Evolutionary conservation across 2,797 vertebrate genomes (phyloP).

Genomic region (Leuciscus waleckii): DNA sequence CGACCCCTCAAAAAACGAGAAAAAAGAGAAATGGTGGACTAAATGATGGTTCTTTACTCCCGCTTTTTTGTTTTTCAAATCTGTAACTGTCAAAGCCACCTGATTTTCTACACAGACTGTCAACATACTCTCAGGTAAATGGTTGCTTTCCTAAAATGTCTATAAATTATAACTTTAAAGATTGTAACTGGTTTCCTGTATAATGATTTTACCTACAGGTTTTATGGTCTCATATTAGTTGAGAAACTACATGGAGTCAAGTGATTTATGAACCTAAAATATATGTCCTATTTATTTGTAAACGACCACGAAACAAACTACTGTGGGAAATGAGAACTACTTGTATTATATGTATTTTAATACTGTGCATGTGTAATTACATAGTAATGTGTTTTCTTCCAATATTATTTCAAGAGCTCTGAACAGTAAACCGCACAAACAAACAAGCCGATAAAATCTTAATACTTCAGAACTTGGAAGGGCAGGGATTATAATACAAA

Average conservation of each 20-base stretch:
- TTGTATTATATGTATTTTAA: neutral
- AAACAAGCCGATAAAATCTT: neutral
- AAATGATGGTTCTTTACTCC: too few species aligned
- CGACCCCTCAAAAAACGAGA: too few species aligned
- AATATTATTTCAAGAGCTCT: neutral
- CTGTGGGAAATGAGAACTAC: neutral
- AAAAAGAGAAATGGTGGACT: too few species aligned
- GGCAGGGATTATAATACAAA: neutral
- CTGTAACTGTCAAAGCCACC: too few species aligned
- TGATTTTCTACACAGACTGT: too few species aligned
- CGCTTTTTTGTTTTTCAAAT: too few species aligned
- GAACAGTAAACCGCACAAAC: neutral
- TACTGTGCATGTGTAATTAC: neutral
- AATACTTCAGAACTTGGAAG: neutral
- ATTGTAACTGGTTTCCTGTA: too few species aligned
- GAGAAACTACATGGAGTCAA: neutral
- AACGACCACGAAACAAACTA: neutral
- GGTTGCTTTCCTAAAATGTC: too few species aligned
- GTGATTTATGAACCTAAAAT: neutral
- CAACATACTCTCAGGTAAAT: too few species aligned
- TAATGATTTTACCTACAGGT: too few species aligned
- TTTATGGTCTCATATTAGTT: too few species aligned
- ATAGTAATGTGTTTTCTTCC: constrained; percentile 1
- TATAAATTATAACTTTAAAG: too few species aligned
- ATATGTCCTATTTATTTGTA: neutral